Base-by-base conservation (phyloP, 2,888 invertebrate genomes). In the Rhamphomyia laevipes region DNA sequence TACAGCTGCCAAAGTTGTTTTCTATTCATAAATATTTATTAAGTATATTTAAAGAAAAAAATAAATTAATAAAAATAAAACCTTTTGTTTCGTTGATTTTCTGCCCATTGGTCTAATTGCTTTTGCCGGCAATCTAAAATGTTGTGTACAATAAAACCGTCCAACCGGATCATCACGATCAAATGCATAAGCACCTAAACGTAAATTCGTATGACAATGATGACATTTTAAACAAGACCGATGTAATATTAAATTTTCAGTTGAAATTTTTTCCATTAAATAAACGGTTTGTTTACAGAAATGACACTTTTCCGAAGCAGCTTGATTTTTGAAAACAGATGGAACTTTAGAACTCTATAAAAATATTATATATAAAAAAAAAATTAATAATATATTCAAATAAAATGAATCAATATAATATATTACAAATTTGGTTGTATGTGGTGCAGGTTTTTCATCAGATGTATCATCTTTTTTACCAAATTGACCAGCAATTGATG, bases 181-280 rank as follows among this genome's bases (percentile, higher is more conserved):
- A 61, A 80, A 85, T 41, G 80, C 75, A 62, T 86, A 86, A 51
- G 80, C 83, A 43, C 80, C 80, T 43, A 92, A 80, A 43, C 92
- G 77, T 43, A 96, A 76, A 52, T 84, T 84, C 5, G 85, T 81
- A 61, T 84, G 83, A 71, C 95, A 96, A 66, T 91, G 90, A 68
- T 92, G 87, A 72, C 96, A 96, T 53, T 89, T 83, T 73, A 96
- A 89, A 73, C 96, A 96, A 42, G 86, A 85, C 50, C 93, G 81
- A 72, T 96, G 95, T 67, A 95, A 82, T 63, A 88, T 88, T 61
- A 88, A 78, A 15, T 92, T 92, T 74, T 91, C 90, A 4, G 93
- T 90, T 43, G 82, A 84, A 55, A 93, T 80, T 55, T 89, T 79
- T 70, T 96, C 95, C 75, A 95, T 92, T 27, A 95, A 80, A 69